These are phyloP conservation scores for Cynoglossus semilaevis DNA, from an alignment of 2,113 vertebrate species.

Conservation along the genomic window DNA sequence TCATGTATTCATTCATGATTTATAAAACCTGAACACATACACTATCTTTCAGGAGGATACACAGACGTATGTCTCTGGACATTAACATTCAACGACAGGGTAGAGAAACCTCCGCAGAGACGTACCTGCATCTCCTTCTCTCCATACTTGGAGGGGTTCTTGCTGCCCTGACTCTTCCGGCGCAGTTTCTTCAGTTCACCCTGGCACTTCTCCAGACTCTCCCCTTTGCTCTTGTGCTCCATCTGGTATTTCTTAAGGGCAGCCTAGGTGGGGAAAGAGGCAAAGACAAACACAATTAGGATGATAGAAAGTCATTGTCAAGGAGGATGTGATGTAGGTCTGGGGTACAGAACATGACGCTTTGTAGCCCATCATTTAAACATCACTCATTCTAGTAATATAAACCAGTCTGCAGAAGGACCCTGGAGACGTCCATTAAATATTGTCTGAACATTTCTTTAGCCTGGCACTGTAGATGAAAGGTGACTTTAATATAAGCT, in stretches of 20 bases:
- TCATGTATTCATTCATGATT: too few species aligned
- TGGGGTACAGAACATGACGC: not conserved
- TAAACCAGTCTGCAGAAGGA: not conserved
- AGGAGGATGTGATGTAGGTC: not conserved
- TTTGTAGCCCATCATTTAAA: not conserved
- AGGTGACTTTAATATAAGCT: not conserved
- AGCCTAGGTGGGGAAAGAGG: conserved; percentile 76
- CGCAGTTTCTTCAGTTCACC: conserved; percentile 95
- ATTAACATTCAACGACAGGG: not conserved
- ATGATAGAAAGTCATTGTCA: conserved; percentile 7
- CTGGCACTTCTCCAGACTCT: conserved; percentile 95
- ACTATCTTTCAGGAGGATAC: too few species aligned
- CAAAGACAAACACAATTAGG: conserved; percentile 24
- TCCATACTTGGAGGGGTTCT: conserved; percentile 96
- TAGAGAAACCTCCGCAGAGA: not conserved
- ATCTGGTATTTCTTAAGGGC: conserved; percentile 97
- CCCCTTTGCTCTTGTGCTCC: conserved; percentile 91
- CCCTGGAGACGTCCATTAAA: not conserved
- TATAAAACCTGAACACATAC: too few species aligned
- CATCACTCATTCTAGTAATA: too few species aligned
- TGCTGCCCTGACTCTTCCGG: conserved; percentile 98
- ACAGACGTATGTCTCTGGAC: too few species aligned
- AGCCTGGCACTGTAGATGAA: not conserved
- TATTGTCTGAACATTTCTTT: too few species aligned
- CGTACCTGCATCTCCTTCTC: conserved; percentile 98